Evolutionary conservation across 2,113 vertebrate species (phyloP).

Genomic region (Calidris pygmaea): DNA sequence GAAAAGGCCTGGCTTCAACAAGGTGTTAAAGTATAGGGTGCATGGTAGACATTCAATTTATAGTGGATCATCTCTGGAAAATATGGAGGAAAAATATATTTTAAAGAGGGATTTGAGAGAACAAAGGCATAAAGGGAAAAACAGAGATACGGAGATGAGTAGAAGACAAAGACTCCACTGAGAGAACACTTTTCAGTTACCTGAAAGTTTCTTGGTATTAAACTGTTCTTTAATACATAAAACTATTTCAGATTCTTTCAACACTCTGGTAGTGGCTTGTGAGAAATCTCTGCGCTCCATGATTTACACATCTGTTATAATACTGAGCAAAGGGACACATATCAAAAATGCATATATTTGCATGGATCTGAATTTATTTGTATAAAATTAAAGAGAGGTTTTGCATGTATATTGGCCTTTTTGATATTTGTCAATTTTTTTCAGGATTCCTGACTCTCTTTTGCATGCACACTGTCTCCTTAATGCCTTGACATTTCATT

Average conservation of each 20-base stretch:
- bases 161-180: neutral
- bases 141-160: neutral
- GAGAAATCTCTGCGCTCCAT: neutral
- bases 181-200: neutral
- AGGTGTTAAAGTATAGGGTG: neutral
- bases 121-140: neutral
- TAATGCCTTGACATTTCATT: neutral
- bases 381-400: neutral
- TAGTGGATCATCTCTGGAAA: neutral
- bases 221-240: neutral
- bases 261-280: neutral
- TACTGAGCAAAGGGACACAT: neutral
- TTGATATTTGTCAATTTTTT: neutral
- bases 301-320: neutral
- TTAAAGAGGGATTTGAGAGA: neutral
- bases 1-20: neutral
- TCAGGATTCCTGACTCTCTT: neutral
- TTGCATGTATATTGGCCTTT: neutral
- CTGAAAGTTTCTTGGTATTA: neutral
- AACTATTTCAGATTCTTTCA: neutral
- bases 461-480: fast-evolving
- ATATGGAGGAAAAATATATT: neutral
- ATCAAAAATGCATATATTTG: neutral
- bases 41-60: neutral
- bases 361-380: neutral